Evolutionary conservation across 2,113 vertebrate species (phyloP).

Genomic region (Microcebus griseorufus): DNA sequence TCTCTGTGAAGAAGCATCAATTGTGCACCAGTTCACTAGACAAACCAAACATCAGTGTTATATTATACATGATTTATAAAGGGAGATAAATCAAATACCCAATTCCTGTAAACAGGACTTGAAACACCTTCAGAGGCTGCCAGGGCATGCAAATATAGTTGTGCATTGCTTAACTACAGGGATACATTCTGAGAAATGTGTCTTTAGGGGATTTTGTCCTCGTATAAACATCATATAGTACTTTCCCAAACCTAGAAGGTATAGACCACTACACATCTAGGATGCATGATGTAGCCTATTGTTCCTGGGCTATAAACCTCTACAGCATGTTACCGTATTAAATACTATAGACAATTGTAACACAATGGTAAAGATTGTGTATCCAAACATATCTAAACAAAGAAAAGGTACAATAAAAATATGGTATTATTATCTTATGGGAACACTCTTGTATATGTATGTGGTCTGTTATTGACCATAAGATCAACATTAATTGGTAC

Average conservation of each 20-base stretch:
- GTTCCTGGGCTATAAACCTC: not conserved
- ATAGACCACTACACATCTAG: not conserved
- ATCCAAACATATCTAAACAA: not conserved
- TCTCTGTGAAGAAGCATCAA: not conserved
- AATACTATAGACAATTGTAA: not conserved
- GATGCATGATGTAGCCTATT: not conserved
- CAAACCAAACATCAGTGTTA: not conserved
- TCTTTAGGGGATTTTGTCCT: not conserved
- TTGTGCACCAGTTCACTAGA: not conserved
- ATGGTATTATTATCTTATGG: not conserved
- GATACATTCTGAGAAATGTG: not conserved
- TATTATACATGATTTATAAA: not conserved
- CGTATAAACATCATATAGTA: not conserved
- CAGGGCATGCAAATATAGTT: not conserved
- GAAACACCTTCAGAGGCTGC: not conserved
- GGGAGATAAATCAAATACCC: not conserved
- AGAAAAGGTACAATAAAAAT: not conserved
- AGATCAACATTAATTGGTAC: not conserved
- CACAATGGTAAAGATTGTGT: not conserved
- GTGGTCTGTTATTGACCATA: not conserved
- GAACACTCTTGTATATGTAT: not conserved
- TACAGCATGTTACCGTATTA: not conserved
- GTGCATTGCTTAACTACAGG: not conserved
- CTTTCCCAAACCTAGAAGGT: not conserved
- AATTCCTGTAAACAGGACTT: not conserved